These are phyloP conservation scores for Leptatherina wallacei DNA, from an alignment of 2,797 vertebrate species.

Conservation along the genomic window DNA sequence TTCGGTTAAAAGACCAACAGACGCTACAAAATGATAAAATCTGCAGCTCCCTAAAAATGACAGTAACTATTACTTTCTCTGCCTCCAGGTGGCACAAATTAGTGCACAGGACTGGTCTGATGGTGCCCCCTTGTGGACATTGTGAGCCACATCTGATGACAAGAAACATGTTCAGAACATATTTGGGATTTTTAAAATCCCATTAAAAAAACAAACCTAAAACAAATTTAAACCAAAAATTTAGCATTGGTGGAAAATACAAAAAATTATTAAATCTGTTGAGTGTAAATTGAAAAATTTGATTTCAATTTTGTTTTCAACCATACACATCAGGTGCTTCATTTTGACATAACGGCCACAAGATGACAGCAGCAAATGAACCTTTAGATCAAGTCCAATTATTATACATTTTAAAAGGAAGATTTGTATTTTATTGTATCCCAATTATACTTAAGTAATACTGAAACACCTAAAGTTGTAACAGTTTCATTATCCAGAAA, in stretches of 20 bases:
- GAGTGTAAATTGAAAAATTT: neutral
- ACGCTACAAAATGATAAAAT: neutral
- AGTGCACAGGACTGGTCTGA: constrained; percentile 12
- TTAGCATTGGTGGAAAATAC: neutral
- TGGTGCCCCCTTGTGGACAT: constrained; percentile 24
- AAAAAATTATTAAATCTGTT: constrained; percentile 1
- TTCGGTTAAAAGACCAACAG: neutral
- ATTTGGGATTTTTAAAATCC: constrained; percentile 13
- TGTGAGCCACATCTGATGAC: neutral
- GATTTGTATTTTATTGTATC: constrained; percentile 4
- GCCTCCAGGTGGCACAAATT: neutral
- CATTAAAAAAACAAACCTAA: neutral
- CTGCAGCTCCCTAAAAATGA: neutral
- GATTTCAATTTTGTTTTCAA: constrained; percentile 9
- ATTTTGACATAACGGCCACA: constrained; percentile 30
- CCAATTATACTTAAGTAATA: constrained; percentile 3
- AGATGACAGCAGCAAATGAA: constrained; percentile 3
- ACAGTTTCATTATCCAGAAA: neutral
- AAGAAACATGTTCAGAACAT: neutral
- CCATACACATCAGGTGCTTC: constrained; percentile 62
- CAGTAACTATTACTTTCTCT: neutral
- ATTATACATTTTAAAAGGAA: constrained; percentile 9
- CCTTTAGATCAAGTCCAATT: neutral
- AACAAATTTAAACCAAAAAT: neutral
- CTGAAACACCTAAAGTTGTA: neutral